phyloP scores from a whole-genome alignment of 37 sponge, comb jelly and placozoan genomes.

The Halichondria panicea region DNA sequence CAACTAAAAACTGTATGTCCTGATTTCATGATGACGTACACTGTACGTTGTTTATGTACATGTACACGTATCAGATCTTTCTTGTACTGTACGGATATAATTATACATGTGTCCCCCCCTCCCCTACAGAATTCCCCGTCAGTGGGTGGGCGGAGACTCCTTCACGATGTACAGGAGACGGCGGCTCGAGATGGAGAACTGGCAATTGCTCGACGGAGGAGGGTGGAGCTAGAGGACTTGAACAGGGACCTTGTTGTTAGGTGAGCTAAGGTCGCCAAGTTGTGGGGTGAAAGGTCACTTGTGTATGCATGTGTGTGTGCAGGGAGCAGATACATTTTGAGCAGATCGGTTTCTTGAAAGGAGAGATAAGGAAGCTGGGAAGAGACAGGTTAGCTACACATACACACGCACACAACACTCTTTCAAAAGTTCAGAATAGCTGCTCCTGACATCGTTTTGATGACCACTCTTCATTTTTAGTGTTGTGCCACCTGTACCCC shows the following conservation, averaged over 20 bases:
- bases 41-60: too few species aligned
- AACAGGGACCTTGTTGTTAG: slow-evolving; percentile 54
- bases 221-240: slow-evolving; percentile 57
- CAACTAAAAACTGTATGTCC: too few species aligned
- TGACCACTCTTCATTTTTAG: background rate
- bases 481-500: background rate
- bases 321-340: slow-evolving; percentile 71
- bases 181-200: slow-evolving; percentile 37
- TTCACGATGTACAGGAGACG: slow-evolving; percentile 59
- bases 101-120: too few species aligned
- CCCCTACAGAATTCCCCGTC: slow-evolving; percentile 18
- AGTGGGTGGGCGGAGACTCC: slow-evolving; percentile 4
- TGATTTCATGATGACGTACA: too few species aligned
- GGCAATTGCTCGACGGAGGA: slow-evolving; percentile 13
- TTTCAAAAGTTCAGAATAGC: background rate
- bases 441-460: too few species aligned
- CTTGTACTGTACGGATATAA: too few species aligned
- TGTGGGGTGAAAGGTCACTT: background rate
- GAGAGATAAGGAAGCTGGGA: slow-evolving; percentile 76
- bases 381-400: slow-evolving; percentile 59
- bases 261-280: background rate
- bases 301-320: background rate
- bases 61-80: too few species aligned
- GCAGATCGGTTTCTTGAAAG: slow-evolving; percentile 57
- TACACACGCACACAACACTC: background rate